Percentiles rank a stretch among this genome's conserved stretches.
phyloP scores from a whole-genome alignment of 2,797 vertebrate genomes.

The Amphiprion clarkii region DNA sequence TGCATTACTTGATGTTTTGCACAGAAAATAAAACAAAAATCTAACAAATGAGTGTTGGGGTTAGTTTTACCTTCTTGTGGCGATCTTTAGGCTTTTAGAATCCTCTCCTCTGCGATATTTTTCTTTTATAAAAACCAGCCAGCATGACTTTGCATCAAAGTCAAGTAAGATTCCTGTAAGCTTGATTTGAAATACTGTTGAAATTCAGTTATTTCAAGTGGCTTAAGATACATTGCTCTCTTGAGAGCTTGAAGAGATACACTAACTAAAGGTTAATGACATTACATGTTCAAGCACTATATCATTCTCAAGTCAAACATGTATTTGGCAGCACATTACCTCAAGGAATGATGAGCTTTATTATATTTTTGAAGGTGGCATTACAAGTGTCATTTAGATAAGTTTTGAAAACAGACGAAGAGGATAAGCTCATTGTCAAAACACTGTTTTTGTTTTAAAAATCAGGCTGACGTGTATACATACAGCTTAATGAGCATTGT shows the following conservation, averaged over 20 bases:
- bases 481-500: conserved; percentile 74
- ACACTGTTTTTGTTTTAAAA: conserved; percentile 64
- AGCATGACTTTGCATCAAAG: conserved; percentile 87
- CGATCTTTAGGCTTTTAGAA: conserved; percentile 88
- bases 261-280: conserved; percentile 81
- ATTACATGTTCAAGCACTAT: conserved; percentile 81
- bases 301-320: conserved; percentile 79
- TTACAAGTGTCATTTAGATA: conserved; percentile 79
- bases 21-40: conserved; percentile 78
- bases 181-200: conserved; percentile 88
- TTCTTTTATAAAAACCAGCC: conserved; percentile 87
- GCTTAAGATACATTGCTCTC: conserved; percentile 79
- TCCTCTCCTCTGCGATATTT: conserved; percentile 88
- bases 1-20: conserved; percentile 81
- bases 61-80: conserved; percentile 90
- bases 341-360: conserved; percentile 80
- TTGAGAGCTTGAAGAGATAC: conserved; percentile 79
- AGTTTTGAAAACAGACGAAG: conserved; percentile 78
- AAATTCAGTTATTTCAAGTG: conserved; percentile 85
- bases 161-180: conserved; percentile 88
- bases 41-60: conserved; percentile 87
- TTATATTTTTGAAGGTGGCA: conserved; percentile 71
- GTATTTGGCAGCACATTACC: conserved; percentile 85
- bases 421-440: conserved; percentile 72
- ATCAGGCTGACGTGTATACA: conserved; percentile 72